Conservation (phyloP, 2,797 vertebrate species). For the Phrynocephalus vlangalii region DNA sequence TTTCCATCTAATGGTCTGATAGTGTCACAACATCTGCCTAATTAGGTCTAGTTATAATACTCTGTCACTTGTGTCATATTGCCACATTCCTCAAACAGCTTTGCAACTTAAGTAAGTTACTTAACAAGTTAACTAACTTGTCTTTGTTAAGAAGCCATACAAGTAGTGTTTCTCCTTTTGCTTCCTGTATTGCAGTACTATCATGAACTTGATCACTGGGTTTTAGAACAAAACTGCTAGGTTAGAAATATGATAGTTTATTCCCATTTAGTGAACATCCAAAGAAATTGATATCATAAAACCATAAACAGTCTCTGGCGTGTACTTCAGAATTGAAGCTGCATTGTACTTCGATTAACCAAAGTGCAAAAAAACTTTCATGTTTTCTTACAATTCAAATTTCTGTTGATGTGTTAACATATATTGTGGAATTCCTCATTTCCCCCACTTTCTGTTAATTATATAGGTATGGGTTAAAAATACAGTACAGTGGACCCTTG, state of each 20-base stretch:
- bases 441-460: neutral
- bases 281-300: neutral
- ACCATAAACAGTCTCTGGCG: neutral
- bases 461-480: neutral
- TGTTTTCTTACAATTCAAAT: neutral
- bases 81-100: neutral
- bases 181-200: neutral
- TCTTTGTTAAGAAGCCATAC: neutral
- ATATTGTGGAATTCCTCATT: neutral
- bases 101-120: neutral
- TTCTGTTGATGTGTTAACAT: neutral
- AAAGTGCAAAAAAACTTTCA: neutral
- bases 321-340: no score
- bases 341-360: no score
- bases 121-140: neutral
- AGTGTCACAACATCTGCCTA: neutral
- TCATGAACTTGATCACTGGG: neutral
- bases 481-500: no score
- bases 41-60: neutral
- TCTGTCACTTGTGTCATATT: neutral
- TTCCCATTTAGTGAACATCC: neutral
- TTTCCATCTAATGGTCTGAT: neutral
- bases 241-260: neutral
- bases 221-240: constrained; percentile 22
- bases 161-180: neutral